These are phyloP conservation scores for Ptilorrhoa leucosticta DNA, from an alignment of 2,113 vertebrate species.

Conservation along the genomic window DNA sequence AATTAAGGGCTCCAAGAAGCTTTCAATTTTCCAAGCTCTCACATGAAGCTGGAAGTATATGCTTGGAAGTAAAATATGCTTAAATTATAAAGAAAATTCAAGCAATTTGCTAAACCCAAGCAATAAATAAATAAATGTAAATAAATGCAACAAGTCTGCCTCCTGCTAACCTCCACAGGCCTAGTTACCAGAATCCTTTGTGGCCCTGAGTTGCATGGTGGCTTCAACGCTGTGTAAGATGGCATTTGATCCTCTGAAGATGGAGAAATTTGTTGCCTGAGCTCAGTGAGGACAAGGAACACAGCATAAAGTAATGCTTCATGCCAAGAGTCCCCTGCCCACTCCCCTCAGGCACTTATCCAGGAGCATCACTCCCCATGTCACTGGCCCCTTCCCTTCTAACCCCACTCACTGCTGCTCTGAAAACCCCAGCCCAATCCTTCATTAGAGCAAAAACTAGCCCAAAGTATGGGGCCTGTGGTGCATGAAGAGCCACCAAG, in stretches of 20 bases:
- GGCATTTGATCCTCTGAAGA: background rate
- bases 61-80: background rate
- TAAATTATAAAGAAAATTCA: background rate
- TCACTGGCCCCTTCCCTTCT: background rate
- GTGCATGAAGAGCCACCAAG: background rate
- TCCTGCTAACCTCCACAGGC: background rate
- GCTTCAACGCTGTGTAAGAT: background rate
- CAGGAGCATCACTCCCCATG: background rate
- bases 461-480: background rate
- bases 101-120: background rate
- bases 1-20: background rate
- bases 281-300: background rate
- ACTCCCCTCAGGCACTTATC: background rate
- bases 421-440: background rate
- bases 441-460: background rate
- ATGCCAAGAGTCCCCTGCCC: background rate
- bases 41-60: background rate
- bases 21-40: background rate
- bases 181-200: background rate
- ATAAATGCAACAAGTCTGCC: background rate
- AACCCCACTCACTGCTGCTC: background rate
- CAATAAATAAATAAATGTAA: no score
- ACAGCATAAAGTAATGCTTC: background rate
- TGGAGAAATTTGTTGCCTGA: background rate
- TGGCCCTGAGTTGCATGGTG: background rate